Percentiles rank a stretch among this genome's conserved stretches.
Evolutionary conservation across 2,113 vertebrate species (phyloP).

Genomic region (Miniopterus natalensis): DNA sequence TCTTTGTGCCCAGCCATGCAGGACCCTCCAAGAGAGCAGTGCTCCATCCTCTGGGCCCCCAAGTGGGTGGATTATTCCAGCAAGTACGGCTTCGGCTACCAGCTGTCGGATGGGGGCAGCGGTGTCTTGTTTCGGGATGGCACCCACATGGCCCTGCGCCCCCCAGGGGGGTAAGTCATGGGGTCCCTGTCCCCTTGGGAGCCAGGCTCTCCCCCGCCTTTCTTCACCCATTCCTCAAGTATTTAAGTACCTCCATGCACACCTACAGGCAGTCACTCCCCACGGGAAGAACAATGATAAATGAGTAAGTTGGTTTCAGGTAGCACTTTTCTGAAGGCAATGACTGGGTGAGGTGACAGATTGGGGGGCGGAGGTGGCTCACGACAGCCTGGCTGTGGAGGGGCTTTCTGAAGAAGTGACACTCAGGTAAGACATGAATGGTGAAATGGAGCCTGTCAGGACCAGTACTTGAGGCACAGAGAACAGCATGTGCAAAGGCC

Average conservation of each 20-base stretch:
- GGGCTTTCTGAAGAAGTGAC: neutral
- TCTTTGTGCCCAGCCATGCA: constrained; percentile 84
- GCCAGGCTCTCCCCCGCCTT: neutral
- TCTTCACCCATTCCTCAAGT: neutral
- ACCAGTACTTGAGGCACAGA: neutral
- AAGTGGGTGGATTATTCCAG: constrained; percentile 95
- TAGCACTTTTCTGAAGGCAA: neutral
- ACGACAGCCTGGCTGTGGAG: accelerated
- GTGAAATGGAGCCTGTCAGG: neutral
- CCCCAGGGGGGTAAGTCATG: constrained; percentile 83
- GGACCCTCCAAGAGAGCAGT: constrained; percentile 86
- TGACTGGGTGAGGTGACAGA: neutral
- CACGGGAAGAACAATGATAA: neutral
- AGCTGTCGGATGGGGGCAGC: constrained; percentile 90
- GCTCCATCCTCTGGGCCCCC: constrained; percentile 90
- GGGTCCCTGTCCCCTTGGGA: neutral
- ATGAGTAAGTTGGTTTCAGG: neutral
- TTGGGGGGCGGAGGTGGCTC: neutral
- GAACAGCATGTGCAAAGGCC: neutral
- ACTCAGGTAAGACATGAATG: neutral
- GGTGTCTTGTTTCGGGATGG: constrained; percentile 92
- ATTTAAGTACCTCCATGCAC: neutral
- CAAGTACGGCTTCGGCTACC: constrained; percentile 94
- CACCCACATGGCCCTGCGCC: constrained; percentile 90
- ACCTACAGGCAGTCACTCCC: neutral